Conservation (phyloP, 2,113 vertebrate genomes). For the Amazona vittata region DNA sequence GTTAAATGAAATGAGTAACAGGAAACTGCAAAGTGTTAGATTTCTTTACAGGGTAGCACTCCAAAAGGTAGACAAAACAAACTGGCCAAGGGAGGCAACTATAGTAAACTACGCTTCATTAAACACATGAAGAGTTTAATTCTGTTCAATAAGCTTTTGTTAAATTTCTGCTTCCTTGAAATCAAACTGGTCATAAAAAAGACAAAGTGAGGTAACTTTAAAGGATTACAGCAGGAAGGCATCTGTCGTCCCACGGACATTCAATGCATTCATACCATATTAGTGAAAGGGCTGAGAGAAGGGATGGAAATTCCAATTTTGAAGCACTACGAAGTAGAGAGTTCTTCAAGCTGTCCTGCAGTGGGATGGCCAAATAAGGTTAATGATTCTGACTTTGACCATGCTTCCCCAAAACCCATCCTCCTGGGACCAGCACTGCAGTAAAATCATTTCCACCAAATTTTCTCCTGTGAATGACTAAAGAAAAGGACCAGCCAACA, state of each 20-base stretch:
- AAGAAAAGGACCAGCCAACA: neutral
- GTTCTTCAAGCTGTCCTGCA: neutral
- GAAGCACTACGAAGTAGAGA: neutral
- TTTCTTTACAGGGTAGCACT: slow-evolving; percentile 52
- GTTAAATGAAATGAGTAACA: slow-evolving; percentile 39
- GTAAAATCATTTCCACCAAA: neutral
- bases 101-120: slow-evolving; percentile 40
- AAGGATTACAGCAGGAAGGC: slow-evolving; percentile 5
- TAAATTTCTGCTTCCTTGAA: slow-evolving; percentile 34
- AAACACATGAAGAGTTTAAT: slow-evolving; percentile 39
- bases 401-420: neutral
- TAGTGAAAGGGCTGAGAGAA: neutral
- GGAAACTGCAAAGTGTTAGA: slow-evolving; percentile 48
- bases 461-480: neutral
- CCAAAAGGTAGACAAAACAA: slow-evolving; percentile 58
- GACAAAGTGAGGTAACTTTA: neutral
- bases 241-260: neutral
- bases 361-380: neutral
- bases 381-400: neutral
- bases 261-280: neutral
- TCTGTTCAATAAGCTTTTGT: slow-evolving; percentile 37
- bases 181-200: slow-evolving; percentile 42
- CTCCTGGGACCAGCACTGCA: neutral
- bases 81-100: slow-evolving; percentile 26
- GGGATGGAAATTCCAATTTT: neutral